Percentiles rank a stretch among this genome's conserved stretches.
Evolutionary conservation across 2,113 vertebrate species (phyloP).

Genomic region (Lathamus discolor): DNA sequence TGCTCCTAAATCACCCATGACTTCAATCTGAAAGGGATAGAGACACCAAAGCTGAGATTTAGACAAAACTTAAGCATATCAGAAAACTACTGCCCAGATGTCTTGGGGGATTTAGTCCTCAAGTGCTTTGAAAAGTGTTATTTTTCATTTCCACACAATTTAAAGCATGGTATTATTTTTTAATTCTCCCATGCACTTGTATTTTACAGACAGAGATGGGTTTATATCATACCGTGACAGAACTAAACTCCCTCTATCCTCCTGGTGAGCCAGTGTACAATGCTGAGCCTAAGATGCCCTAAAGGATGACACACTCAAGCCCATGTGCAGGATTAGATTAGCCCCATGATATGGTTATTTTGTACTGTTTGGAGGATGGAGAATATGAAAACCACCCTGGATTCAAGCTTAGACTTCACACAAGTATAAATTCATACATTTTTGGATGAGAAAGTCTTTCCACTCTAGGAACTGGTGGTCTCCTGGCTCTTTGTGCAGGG

Average conservation of each 20-base stretch:
- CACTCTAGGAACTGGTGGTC: rapidly evolving
- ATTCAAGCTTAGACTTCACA: neutral
- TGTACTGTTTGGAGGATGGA: neutral
- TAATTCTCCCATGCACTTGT: neutral
- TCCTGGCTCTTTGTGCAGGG: neutral
- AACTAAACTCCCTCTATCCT: neutral
- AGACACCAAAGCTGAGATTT: neutral
- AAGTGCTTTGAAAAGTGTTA: neutral
- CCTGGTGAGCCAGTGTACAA: neutral
- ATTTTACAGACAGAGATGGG: neutral
- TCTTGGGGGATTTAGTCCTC: neutral
- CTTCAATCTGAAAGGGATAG: too few species aligned
- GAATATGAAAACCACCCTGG: neutral
- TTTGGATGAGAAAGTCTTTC: neutral
- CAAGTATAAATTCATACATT: neutral
- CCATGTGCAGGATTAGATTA: neutral
- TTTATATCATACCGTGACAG: neutral
- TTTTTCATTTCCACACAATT: neutral
- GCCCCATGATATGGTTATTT: neutral
- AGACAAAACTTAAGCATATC: neutral
- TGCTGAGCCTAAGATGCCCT: neutral
- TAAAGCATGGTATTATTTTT: neutral
- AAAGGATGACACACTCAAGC: rapidly evolving
- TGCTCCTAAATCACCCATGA: neutral
- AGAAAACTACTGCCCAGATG: neutral